Evolutionary conservation across 1,140 invertebrate species (phyloP).

Genomic region (Sycophaga agraensis): DNA sequence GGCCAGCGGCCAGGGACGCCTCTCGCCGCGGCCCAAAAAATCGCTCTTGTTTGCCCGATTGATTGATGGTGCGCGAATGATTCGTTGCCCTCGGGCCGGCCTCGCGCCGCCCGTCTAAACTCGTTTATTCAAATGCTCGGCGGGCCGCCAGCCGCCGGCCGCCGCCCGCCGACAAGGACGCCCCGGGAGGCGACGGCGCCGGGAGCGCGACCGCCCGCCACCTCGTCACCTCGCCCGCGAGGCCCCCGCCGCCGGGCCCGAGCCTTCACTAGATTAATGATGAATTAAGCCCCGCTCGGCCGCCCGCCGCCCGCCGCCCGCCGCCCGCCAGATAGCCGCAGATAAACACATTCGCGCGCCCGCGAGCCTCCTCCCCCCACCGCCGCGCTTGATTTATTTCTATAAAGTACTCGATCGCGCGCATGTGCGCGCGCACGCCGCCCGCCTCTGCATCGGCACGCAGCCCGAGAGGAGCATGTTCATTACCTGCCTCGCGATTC

Average conservation of each 20-base stretch:
- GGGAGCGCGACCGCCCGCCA: neutral
- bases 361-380: too few relatives aligned
- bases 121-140: slow-evolving; percentile 24
- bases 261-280: slow-evolving; percentile 24
- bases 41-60: slow-evolving; percentile 20
- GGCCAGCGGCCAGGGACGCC: neutral
- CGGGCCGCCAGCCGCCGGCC: neutral
- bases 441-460: too few relatives aligned
- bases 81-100: slow-evolving; percentile 8
- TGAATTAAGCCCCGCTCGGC: slow-evolving; percentile 25
- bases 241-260: neutral
- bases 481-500: slow-evolving; percentile 17
- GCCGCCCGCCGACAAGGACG: neutral
- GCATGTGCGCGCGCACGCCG: too few relatives aligned
- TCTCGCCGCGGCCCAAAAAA: neutral
- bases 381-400: too few relatives aligned
- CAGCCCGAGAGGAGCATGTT: neutral
- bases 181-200: neutral
- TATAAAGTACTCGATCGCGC: too few relatives aligned
- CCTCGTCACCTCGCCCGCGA: too few relatives aligned
- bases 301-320: too few relatives aligned
- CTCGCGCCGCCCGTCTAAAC: neutral
- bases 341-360: too few relatives aligned
- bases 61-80: slow-evolving; percentile 26
- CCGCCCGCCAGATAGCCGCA: too few relatives aligned